Conservation (phyloP, 2,113 vertebrate species). For the Gopherus flavomarginatus region DNA sequence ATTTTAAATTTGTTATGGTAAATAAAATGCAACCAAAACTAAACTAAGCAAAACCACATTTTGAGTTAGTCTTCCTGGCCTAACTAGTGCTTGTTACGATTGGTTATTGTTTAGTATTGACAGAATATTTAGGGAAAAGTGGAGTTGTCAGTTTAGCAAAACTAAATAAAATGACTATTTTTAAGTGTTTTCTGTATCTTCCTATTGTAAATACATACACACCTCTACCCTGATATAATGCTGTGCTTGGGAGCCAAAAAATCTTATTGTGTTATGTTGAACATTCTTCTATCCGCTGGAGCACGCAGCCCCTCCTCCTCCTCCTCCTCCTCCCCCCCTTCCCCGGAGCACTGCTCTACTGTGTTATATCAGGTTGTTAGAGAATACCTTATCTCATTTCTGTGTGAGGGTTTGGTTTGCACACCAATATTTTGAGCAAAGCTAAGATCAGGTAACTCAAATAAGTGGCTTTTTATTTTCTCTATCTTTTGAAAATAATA, state of each 20-base stretch:
- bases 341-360: no score
- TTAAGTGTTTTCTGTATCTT: background rate
- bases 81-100: background rate
- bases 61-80: background rate
- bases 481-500: background rate
- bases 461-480: background rate
- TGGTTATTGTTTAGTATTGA: background rate
- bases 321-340: no score
- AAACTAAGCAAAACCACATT: accelerated
- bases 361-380: accelerated
- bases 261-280: no score
- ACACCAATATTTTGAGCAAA: background rate
- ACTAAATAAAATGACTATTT: background rate
- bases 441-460: background rate
- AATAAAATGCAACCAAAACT: background rate
- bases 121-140: background rate
- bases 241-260: no score
- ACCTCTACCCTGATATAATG: no score
- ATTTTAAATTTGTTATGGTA: accelerated
- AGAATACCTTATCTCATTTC: background rate
- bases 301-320: no score
- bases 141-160: background rate
- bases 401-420: background rate
- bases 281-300: no score
- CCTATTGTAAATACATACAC: background rate